Percentiles rank a stretch among this genome's conserved stretches.
phyloP scores from a whole-genome alignment of 2,113 vertebrate genomes.

The Cromileptes altivelis region DNA sequence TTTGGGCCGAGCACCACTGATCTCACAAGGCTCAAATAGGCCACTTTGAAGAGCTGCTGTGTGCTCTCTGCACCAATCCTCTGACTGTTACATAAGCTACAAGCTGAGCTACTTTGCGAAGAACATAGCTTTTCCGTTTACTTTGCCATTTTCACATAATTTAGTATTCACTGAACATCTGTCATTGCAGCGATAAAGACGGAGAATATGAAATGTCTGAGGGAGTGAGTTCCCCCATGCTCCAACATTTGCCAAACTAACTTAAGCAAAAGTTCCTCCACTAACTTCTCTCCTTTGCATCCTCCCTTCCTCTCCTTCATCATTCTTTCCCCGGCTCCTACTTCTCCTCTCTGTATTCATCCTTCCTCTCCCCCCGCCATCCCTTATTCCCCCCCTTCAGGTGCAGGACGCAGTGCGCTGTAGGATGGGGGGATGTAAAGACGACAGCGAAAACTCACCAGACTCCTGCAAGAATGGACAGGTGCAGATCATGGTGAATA shows the following conservation, averaged over 20 bases:
- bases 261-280: slow-evolving; percentile 44
- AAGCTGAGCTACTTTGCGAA: slow-evolving; percentile 12
- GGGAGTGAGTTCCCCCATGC: slow-evolving; percentile 25
- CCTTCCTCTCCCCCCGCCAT: slow-evolving; percentile 15
- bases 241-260: slow-evolving; percentile 46
- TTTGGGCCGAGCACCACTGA: slow-evolving; percentile 40
- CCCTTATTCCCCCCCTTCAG: slow-evolving; percentile 72
- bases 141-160: slow-evolving; percentile 18
- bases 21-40: slow-evolving; percentile 48
- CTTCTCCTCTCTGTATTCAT: slow-evolving; percentile 3
- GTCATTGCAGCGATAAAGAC: slow-evolving; percentile 23
- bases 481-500: slow-evolving; percentile 99
- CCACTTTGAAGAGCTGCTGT: slow-evolving; percentile 56
- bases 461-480: slow-evolving; percentile 99
- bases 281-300: slow-evolving; percentile 61
- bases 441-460: slow-evolving; percentile 98
- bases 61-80: slow-evolving; percentile 27
- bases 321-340: not conserved
- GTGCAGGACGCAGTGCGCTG: slow-evolving; percentile 98
- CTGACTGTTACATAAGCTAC: slow-evolving; percentile 47
- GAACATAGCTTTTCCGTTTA: slow-evolving; percentile 1
- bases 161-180: slow-evolving; percentile 37
- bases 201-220: slow-evolving; percentile 14
- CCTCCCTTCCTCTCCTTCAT: slow-evolving; percentile 22
- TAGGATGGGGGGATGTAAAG: slow-evolving; percentile 95